Percentiles rank a stretch among this genome's conserved stretches.
Conservation (phyloP, 2,113 vertebrate species). For the Poecile atricapillus region DNA sequence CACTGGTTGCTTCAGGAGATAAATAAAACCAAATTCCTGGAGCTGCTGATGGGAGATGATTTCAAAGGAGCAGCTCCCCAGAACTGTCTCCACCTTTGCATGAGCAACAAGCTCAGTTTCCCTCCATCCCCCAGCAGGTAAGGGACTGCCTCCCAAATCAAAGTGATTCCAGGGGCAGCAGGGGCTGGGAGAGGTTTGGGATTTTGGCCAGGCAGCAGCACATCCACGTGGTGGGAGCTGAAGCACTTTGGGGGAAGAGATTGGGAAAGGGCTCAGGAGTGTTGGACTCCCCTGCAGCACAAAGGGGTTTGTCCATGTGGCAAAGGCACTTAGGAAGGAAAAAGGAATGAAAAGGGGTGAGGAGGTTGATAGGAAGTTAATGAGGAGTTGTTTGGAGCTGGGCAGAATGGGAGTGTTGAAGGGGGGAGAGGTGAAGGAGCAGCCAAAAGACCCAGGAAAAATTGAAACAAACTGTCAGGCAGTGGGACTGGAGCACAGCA, state of each 20-base stretch:
- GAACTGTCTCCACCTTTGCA: not conserved
- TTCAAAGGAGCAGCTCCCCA: not conserved
- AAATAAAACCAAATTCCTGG: not conserved
- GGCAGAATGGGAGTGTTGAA: not conserved
- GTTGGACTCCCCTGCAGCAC: fast-evolving
- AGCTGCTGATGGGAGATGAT: not conserved
- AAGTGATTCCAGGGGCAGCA: not conserved
- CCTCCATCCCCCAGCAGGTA: not conserved
- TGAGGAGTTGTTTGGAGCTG: conserved; percentile 4
- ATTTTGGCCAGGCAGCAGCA: not conserved
- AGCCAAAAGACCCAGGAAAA: conserved; percentile 11
- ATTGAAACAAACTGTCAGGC: conserved; percentile 38
- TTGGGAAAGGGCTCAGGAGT: not conserved
- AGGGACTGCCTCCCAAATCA: not conserved
- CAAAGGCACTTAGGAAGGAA: not conserved
- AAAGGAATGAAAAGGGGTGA: not conserved
- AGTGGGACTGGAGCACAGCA: not conserved
- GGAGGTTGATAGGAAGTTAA: conserved; percentile 1
- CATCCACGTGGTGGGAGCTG: not conserved
- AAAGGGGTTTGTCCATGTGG: not conserved
- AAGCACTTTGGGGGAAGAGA: not conserved
- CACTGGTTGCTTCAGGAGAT: not conserved
- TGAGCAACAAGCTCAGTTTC: not conserved
- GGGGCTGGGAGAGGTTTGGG: not conserved
- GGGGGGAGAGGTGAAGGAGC: conserved; percentile 28